phyloP scores from a whole-genome alignment of 2,797 vertebrate species.

The Taenioides sp. region DNA sequence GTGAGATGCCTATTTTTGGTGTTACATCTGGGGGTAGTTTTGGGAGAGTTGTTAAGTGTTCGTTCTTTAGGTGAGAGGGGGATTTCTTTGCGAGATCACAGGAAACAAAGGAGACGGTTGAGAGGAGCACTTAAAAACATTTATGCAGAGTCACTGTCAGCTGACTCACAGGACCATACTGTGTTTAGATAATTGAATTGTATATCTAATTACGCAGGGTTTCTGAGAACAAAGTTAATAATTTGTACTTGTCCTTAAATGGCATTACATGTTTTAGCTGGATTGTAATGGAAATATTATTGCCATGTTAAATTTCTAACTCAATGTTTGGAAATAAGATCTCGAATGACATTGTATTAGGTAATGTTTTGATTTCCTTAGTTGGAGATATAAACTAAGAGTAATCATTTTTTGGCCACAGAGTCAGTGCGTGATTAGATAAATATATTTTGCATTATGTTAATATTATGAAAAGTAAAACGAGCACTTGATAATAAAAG shows the following conservation, averaged over 20 bases:
- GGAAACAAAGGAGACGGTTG: constrained; percentile 34
- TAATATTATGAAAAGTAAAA: not conserved
- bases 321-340: not conserved
- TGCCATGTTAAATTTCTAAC: not conserved
- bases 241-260: not conserved
- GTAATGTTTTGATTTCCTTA: not conserved
- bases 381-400: not conserved
- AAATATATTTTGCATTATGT: not conserved
- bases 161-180: constrained; percentile 32
- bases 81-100: constrained; percentile 16
- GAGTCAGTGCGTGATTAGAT: not conserved
- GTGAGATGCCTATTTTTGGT: constrained; percentile 61
- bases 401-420: not conserved
- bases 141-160: constrained; percentile 14
- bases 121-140: constrained; percentile 16
- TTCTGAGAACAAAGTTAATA: not conserved
- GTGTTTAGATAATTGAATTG: constrained; percentile 6
- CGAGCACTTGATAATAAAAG: not conserved
- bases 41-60: constrained; percentile 46
- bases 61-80: constrained; percentile 31
- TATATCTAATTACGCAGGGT: not conserved
- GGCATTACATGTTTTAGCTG: not conserved
- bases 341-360: not conserved
- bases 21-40: constrained; percentile 49
- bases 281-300: not conserved